These are phyloP conservation scores for Clarias fuscus DNA, from an alignment of 2,797 vertebrate species.

Conservation along the genomic window DNA sequence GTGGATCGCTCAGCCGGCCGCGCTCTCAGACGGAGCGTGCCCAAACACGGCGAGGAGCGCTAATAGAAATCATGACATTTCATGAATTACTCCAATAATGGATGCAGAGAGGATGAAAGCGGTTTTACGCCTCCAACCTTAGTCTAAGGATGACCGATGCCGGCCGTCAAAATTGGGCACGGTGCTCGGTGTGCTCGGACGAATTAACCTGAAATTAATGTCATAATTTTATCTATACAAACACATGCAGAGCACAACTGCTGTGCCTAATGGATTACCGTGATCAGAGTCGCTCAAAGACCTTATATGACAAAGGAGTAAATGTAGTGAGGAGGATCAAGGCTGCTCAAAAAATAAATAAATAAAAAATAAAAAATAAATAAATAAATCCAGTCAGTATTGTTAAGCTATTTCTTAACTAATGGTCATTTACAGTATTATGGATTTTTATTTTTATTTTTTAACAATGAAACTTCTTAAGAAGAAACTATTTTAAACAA, in stretches of 20 bases:
- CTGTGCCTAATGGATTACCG: constrained; percentile 32
- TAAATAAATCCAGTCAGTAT: background rate
- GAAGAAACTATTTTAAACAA: background rate
- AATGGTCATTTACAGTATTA: background rate
- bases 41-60: background rate
- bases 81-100: constrained; percentile 58
- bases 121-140: constrained; percentile 23
- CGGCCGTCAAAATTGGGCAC: constrained; percentile 47
- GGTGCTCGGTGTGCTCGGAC: constrained; percentile 21
- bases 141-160: constrained; percentile 29
- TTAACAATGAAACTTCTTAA: background rate
- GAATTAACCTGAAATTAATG: constrained; percentile 49
- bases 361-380: too few species aligned
- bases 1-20: constrained; percentile 30
- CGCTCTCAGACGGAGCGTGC: constrained; percentile 33
- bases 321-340: background rate
- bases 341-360: background rate
- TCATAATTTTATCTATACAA: constrained; percentile 51
- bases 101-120: constrained; percentile 44
- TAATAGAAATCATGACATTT: constrained; percentile 62
- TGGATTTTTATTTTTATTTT: background rate
- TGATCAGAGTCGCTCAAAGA: constrained; percentile 38
- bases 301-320: constrained; percentile 21
- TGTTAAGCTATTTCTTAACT: background rate
- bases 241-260: constrained; percentile 23